Conservation (phyloP, 53 echinoderm and acorn worm genomes). For the Actinopyga echinites region DNA sequence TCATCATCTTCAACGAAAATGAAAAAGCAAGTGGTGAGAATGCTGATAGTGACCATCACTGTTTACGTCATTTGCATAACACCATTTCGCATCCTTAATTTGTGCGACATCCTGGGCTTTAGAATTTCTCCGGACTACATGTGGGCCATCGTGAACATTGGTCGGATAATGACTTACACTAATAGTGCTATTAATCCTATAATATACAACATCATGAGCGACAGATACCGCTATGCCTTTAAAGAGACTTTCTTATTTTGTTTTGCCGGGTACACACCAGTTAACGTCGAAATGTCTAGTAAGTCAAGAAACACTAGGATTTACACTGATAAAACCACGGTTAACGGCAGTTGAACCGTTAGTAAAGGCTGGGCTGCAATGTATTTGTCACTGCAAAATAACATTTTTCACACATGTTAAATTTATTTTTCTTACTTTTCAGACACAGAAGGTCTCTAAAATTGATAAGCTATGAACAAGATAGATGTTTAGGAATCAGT, state of each 20-base stretch:
- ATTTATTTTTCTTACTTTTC: too few species aligned
- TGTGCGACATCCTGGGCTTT: conserved; percentile 66
- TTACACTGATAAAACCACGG: conserved; percentile 32
- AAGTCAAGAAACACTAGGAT: conserved; percentile 23
- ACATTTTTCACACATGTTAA: too few species aligned
- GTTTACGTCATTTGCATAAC: conserved; percentile 91
- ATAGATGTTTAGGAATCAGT: too few species aligned
- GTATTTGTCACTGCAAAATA: too few species aligned
- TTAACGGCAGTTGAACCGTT: conserved; percentile 26
- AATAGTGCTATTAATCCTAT: conserved; percentile 93
- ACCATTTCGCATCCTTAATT: conserved; percentile 89
- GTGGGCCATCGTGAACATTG: conserved; percentile 88
- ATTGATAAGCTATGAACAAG: too few species aligned
- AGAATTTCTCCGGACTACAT: conserved; percentile 65
- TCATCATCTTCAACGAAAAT: conserved; percentile 78
- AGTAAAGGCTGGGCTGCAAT: not conserved
- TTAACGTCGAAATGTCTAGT: conserved; percentile 56
- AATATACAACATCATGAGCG: conserved; percentile 98
- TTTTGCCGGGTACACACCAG: conserved; percentile 59
- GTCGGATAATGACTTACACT: conserved; percentile 86
- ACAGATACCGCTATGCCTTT: conserved; percentile 87
- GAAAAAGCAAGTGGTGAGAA: conserved; percentile 97
- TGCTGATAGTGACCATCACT: conserved; percentile 95
- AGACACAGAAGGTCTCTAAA: too few species aligned
- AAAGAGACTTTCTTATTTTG: conserved; percentile 83